Base-by-base conservation (phyloP, 2,888 invertebrate genomes). In the Dryadula phaetusa region DNA sequence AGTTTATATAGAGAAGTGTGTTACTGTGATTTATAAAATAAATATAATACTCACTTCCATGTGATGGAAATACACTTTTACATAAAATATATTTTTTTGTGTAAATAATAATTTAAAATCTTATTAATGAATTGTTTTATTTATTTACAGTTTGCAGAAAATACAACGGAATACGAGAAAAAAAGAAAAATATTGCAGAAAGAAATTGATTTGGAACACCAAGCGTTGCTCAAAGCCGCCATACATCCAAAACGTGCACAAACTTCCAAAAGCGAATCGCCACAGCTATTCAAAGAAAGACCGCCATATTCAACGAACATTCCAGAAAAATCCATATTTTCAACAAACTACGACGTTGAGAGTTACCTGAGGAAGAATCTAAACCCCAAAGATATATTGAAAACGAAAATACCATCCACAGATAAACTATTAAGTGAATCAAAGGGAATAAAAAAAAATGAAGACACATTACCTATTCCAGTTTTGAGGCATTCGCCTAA, bases 401-500 rank as follows among this genome's bases (percentile, higher is more conserved):
- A 49, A 37, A 70, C 65, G 3, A 77, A 71, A 68, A 70, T 58
- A 37, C 52, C 69, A 20, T 52, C 62, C 10, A 44, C 63, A 5
- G 64, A 56, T 22, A 47, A 44, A 25, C 68, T 74, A 37, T 74
- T 74, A 62, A 40, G 47, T 3, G 8, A 71, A 42, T n/a, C 66
- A 69, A 69, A 46, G 3, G 56, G 47, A 47, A 16, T 64, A 3
- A 37, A 25, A 2, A 58, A 58, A 37, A 42, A 47, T 7, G 64
- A 70, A 62, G 93, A 86, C 78, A 84, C 90, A 46, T 82, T 95
- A 40, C 94, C 95, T 0, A 94, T 95, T 79, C 95, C 95, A 0
- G 87, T 95, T 22, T 80, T 95, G 67, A 93, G 94, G 70, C 95
- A 94, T 77, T 92, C 93, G 0, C 86, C 88, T 0, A 77, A 77